Base-by-base conservation (phyloP, 2,113 vertebrate species). In the Deroptyus accipitrinus region DNA sequence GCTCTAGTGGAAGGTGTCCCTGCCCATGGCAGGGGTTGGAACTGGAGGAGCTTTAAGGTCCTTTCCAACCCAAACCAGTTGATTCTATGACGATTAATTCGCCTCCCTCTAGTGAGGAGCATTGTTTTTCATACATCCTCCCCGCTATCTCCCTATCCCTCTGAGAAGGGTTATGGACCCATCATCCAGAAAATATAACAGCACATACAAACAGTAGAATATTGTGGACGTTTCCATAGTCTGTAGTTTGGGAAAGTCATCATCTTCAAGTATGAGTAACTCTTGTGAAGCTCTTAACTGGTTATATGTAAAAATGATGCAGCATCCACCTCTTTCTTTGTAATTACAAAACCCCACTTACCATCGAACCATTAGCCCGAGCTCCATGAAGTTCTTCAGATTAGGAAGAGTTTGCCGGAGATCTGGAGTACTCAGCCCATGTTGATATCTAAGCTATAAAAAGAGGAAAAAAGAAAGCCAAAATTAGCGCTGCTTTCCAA, bases 401-500 rank as follows among this genome's bases (percentile, higher is more conserved):
- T 99, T 99, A 55, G 99, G 99, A 87, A 99, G 98, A n/a, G 99
- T 99, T 97, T 99, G 99, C 86, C 99, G 98, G 95, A 99, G 98
- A 95, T 99, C 99, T 51, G 99, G 99, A 83, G 99, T 99, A 95
- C 99, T 99, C 92, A 99, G 96, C 61, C 99, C 98, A 61, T 99
- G 99, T 89, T 99, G 99, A 90, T 99, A 99, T 95, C 99, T 98
- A 97, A 99, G 98, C 99, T 99, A 92, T 64, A 95, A 97, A 97
- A 81, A 92, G 12, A 94, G 75, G 67, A 64, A 75, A 75, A 94
- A 75, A 85, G 67, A 59, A 19, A 22, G 33, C 1, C 19, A 28
- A 41, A 68, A 88, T 97, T 55, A 97, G 67, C 16, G 78, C 14
- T 5, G 17, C 28, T 72, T 94, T 74, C 76, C 61, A 75, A 96